phyloP scores from a whole-genome alignment of 2,113 vertebrate species.

The Paedocypris sp. region DNA sequence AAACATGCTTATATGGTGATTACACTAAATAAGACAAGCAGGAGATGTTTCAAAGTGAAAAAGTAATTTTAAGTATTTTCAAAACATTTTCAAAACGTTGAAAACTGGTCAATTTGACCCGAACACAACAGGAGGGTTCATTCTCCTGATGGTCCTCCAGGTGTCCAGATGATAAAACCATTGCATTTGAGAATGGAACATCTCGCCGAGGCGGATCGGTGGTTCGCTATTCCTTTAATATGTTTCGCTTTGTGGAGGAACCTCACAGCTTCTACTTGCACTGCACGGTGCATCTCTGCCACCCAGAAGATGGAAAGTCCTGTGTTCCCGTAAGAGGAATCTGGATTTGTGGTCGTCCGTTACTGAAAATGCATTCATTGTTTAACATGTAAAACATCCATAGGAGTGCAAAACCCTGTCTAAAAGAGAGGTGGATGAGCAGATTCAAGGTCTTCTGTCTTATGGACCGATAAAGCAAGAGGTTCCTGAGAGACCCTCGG shows the following conservation, averaged over 20 bases:
- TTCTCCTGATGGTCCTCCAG: constrained; percentile 27
- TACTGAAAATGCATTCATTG: not conserved
- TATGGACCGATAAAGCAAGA: constrained; percentile 56
- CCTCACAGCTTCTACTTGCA: constrained; percentile 56
- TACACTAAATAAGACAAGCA: no score
- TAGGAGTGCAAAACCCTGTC: constrained; percentile 54
- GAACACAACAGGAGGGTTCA: no score
- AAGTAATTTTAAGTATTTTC: no score
- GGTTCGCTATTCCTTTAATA: constrained; percentile 54
- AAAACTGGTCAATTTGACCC: no score
- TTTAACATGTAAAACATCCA: not conserved
- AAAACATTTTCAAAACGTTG: no score
- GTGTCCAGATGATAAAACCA: constrained; percentile 47
- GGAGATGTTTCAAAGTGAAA: no score
- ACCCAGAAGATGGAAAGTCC: constrained; percentile 39
- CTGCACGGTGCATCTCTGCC: constrained; percentile 58
- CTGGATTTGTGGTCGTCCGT: no score
- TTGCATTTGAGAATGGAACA: constrained; percentile 37
- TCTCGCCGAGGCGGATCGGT: constrained; percentile 26
- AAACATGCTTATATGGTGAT: no score
- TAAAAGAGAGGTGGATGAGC: constrained; percentile 47
- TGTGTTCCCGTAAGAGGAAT: constrained; percentile 54
- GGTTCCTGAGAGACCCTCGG: constrained; percentile 27
- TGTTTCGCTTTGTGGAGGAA: constrained; percentile 52
- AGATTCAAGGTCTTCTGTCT: constrained; percentile 46